phyloP scores from a whole-genome alignment of 2,888 invertebrate genomes.

The Anarsia innoxiella region DNA sequence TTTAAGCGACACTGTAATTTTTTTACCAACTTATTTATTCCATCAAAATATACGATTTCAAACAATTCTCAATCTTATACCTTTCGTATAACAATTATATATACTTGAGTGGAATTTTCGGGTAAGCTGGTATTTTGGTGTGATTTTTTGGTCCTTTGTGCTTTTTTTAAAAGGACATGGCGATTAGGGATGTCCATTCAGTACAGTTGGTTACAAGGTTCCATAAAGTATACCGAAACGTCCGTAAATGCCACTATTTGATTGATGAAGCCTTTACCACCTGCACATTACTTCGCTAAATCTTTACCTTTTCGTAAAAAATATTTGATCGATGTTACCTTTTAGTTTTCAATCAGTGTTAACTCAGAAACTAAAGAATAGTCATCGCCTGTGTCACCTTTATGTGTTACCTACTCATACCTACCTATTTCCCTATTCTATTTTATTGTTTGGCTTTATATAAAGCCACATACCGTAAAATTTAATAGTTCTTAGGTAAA shows the following conservation, averaged over 20 bases:
- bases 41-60: not conserved
- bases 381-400: no score
- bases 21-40: not conserved
- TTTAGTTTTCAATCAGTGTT: no score
- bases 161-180: constrained; percentile 56
- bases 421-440: no score
- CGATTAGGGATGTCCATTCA: constrained; percentile 69
- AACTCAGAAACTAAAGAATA: no score
- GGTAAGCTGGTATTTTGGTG: constrained; percentile 9
- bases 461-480: no score
- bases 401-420: no score
- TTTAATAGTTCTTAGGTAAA: no score
- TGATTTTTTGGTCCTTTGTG: constrained; percentile 54
- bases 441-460: no score
- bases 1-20: constrained; percentile 22
- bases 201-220: constrained; percentile 47
- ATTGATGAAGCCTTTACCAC: constrained; percentile 56
- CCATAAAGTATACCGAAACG: no score
- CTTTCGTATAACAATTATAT: not conserved
- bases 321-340: no score
- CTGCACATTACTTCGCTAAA: constrained; percentile 46
- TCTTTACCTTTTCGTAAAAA: no score
- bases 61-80: not conserved
- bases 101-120: not conserved
- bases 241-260: constrained; percentile 63